Evolutionary conservation across 2,888 invertebrate genomes (phyloP).

Genomic region (Lithophane socia): DNA sequence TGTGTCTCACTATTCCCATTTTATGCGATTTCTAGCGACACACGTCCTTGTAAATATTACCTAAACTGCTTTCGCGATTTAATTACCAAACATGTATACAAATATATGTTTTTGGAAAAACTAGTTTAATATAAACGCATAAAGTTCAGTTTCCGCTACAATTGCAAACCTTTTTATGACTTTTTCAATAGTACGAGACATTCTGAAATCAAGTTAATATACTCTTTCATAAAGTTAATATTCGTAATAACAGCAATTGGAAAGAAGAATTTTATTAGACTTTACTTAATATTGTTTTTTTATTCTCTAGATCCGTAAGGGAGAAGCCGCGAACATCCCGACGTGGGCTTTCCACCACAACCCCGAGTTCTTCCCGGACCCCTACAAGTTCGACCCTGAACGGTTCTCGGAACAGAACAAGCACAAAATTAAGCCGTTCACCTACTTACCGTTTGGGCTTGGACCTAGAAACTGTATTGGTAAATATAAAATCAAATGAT

Average conservation of each 20-base stretch:
- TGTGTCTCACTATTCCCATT: too few relatives aligned
- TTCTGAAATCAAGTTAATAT: too few relatives aligned
- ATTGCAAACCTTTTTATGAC: too few relatives aligned
- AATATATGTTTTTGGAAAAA: too few relatives aligned
- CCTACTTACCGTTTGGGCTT: constrained; percentile 87
- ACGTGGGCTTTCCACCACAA: constrained; percentile 48
- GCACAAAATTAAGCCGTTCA: constrained; percentile 70
- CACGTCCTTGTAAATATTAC: neutral
- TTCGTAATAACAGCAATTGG: too few relatives aligned
- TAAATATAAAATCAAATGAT: neutral
- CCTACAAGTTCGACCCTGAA: constrained; percentile 88
- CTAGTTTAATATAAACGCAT: too few relatives aligned
- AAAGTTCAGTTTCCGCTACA: too few relatives aligned
- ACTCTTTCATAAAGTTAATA: too few relatives aligned
- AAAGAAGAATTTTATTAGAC: too few relatives aligned
- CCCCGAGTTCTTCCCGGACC: constrained; percentile 82
- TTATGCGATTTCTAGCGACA: neutral
- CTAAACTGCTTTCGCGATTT: too few relatives aligned
- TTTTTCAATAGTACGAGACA: too few relatives aligned
- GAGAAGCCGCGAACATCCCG: constrained; percentile 35
- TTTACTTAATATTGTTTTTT: neutral
- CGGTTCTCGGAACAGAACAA: constrained; percentile 90
- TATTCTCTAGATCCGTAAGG: constrained; percentile 46
- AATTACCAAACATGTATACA: too few relatives aligned
- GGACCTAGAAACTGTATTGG: constrained; percentile 91